These are phyloP conservation scores for Scortum barcoo DNA, from an alignment of 2,113 vertebrate species.

Conservation along the genomic window DNA sequence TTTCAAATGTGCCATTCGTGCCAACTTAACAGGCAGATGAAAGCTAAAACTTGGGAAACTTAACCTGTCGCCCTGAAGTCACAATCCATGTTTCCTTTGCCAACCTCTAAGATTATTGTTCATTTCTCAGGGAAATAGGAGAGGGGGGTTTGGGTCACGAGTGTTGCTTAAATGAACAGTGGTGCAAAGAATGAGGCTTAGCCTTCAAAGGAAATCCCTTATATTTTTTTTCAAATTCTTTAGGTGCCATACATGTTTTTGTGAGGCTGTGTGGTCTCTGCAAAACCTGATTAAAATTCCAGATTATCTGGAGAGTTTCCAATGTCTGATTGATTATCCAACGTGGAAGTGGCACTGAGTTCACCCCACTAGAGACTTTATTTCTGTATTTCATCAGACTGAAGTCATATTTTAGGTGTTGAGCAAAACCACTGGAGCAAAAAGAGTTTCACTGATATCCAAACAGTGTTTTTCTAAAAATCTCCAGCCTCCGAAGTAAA, in stretches of 20 bases:
- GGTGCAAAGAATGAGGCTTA: slow-evolving; percentile 66
- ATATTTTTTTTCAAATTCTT: slow-evolving; percentile 66
- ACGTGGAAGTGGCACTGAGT: not conserved
- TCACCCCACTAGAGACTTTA: not conserved
- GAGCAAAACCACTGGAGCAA: not conserved
- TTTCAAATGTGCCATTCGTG: slow-evolving; percentile 74
- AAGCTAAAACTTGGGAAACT: slow-evolving; percentile 74
- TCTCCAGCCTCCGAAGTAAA: not conserved
- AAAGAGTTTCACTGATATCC: not conserved
- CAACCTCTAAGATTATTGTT: slow-evolving; percentile 59
- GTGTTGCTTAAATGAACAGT: slow-evolving; percentile 50
- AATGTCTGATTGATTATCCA: not conserved
- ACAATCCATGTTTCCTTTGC: slow-evolving; percentile 59
- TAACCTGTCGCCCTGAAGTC: slow-evolving; percentile 73
- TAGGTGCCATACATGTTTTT: slow-evolving; percentile 45
- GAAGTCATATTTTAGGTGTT: slow-evolving; percentile 4
- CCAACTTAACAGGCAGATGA: slow-evolving; percentile 58
- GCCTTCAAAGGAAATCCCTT: slow-evolving; percentile 67
- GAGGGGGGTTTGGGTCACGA: slow-evolving; percentile 55
- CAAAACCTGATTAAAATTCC: slow-evolving; percentile 22
- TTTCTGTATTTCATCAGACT: slow-evolving; percentile 24
- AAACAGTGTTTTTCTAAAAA: slow-evolving; percentile 9
- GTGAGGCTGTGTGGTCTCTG: slow-evolving; percentile 25
- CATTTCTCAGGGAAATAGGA: slow-evolving; percentile 57
- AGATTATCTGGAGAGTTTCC: not conserved